Conservation (phyloP, 2,888 invertebrate species). For the Cephus rjabovi region DNA sequence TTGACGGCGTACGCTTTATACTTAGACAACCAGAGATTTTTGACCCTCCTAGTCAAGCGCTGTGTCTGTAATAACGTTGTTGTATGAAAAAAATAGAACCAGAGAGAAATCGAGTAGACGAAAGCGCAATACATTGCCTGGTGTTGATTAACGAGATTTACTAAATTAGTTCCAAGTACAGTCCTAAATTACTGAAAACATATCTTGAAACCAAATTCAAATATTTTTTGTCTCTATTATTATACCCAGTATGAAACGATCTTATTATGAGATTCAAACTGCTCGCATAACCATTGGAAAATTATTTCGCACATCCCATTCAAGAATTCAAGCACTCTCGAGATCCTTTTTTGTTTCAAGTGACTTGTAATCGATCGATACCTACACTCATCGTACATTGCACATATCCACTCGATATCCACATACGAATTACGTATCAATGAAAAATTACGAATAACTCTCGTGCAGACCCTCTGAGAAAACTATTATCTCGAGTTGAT, state of each 20-base stretch:
- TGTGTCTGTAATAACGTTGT: background rate
- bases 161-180: background rate
- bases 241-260: background rate
- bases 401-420: background rate
- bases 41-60: slow-evolving; percentile 4
- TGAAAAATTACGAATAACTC: background rate
- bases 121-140: background rate
- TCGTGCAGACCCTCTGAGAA: slow-evolving; percentile 26
- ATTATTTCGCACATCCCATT: background rate
- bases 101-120: background rate
- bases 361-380: background rate
- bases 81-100: background rate
- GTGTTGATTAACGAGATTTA: background rate
- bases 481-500: slow-evolving; percentile 55
- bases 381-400: background rate
- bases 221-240: background rate
- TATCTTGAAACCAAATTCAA: background rate
- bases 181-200: background rate
- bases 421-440: background rate
- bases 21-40: slow-evolving; percentile 7
- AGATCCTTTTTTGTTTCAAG: background rate
- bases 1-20: background rate
- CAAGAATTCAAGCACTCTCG: background rate
- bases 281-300: background rate
- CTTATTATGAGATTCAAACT: background rate